Conservation (phyloP, 1,140 invertebrate species). For the Eupristina koningsbergeri region DNA sequence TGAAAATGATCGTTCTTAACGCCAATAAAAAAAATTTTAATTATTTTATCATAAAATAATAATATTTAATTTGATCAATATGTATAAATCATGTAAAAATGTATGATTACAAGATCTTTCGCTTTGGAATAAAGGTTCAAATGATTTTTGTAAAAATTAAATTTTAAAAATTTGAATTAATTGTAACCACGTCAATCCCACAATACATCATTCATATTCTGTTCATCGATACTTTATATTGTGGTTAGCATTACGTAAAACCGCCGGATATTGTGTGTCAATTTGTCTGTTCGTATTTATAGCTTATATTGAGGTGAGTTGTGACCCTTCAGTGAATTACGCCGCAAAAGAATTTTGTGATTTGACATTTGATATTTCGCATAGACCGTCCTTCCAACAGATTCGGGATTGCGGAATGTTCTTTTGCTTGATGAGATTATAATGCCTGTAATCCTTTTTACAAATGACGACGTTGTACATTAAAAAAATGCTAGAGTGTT, state of each 20-base stretch:
- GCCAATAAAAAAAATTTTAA: too few species aligned
- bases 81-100: not conserved
- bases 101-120: too few species aligned
- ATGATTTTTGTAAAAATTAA: not conserved
- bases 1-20: too few species aligned
- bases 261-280: conserved; percentile 36
- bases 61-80: not conserved
- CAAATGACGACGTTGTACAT: not conserved
- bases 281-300: conserved; percentile 25
- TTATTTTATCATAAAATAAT: too few species aligned
- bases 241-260: not conserved
- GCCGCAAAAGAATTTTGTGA: too few species aligned
- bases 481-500: not conserved
- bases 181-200: not conserved
- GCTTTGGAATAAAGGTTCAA: too few species aligned
- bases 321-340: not conserved
- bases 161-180: not conserved
- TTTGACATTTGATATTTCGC: conserved; percentile 31
- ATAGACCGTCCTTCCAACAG: not conserved
- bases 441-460: too few species aligned
- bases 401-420: not conserved
- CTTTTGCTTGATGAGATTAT: not conserved
- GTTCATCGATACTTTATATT: not conserved
- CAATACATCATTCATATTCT: not conserved
- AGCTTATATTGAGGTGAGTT: not conserved